Conservation (phyloP, 2,797 vertebrate species). For the Eulemur albifrons region DNA sequence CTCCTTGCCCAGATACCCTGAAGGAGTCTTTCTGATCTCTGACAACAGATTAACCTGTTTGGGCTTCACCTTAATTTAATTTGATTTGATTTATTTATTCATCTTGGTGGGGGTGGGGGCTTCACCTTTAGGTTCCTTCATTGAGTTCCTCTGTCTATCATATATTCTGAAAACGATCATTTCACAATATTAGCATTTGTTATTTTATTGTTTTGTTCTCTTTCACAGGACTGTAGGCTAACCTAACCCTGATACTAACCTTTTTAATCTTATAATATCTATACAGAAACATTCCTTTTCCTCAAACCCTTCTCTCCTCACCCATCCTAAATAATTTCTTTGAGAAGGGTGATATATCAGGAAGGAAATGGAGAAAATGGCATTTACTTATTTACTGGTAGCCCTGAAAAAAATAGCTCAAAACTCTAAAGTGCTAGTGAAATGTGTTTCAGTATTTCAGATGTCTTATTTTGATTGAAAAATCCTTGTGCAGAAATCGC, state of each 20-base stretch:
- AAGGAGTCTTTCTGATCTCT: background rate
- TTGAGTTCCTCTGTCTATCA: constrained; percentile 4
- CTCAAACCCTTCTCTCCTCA: background rate
- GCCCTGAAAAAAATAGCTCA: background rate
- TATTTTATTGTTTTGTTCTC: background rate
- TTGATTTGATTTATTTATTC: background rate
- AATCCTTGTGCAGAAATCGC: background rate
- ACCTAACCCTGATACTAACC: background rate
- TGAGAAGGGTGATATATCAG: background rate
- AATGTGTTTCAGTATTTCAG: background rate
- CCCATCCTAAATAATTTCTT: constrained; percentile 31
- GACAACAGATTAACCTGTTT: background rate
- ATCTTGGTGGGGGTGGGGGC: background rate
- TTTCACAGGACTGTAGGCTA: background rate
- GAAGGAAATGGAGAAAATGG: background rate
- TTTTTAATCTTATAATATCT: constrained; percentile 2
- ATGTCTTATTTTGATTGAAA: constrained; percentile 2
- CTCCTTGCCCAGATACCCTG: background rate
- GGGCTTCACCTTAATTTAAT: background rate
- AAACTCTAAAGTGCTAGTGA: background rate
- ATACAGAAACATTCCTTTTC: background rate
- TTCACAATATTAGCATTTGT: background rate
- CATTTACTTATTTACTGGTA: background rate
- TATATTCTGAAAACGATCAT: background rate
- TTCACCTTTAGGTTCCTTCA: background rate